Conservation (phyloP, 2,113 vertebrate species). For the Tyto alba region DNA sequence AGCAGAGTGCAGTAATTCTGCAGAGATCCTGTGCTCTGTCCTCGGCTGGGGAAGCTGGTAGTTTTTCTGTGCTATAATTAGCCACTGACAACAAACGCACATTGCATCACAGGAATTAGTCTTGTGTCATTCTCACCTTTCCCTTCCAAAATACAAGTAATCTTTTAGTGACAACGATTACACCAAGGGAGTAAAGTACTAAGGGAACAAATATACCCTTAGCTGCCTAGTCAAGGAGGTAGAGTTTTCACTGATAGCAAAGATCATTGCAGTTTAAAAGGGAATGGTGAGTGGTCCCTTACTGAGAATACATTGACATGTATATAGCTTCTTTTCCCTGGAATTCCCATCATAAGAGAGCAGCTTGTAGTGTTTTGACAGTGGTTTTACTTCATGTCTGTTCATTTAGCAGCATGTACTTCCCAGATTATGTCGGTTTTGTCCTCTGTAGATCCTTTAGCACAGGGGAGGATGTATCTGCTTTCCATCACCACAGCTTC, state of each 20-base stretch:
- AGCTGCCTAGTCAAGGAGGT: background rate
- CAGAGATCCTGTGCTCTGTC: background rate
- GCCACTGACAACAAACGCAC: background rate
- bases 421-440: background rate
- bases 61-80: constrained; percentile 40
- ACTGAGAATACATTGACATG: background rate
- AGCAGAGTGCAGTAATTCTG: background rate
- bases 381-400: background rate
- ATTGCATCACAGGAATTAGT: background rate
- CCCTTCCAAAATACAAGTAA: background rate
- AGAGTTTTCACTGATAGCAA: background rate
- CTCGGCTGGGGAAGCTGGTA: background rate
- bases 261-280: background rate
- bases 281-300: background rate
- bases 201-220: background rate
- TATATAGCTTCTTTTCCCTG: background rate
- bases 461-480: background rate
- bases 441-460: constrained; percentile 3
- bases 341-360: background rate
- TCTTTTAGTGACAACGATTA: background rate
- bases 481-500: constrained; percentile 13
- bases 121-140: constrained; percentile 26
- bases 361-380: background rate
- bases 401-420: background rate
- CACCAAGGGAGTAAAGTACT: background rate